Evolutionary conservation across 2,113 vertebrate genomes (phyloP), one percentile per base, ranked within the genome.

Genomic region (Corythoichthys haematopterus): DNA sequence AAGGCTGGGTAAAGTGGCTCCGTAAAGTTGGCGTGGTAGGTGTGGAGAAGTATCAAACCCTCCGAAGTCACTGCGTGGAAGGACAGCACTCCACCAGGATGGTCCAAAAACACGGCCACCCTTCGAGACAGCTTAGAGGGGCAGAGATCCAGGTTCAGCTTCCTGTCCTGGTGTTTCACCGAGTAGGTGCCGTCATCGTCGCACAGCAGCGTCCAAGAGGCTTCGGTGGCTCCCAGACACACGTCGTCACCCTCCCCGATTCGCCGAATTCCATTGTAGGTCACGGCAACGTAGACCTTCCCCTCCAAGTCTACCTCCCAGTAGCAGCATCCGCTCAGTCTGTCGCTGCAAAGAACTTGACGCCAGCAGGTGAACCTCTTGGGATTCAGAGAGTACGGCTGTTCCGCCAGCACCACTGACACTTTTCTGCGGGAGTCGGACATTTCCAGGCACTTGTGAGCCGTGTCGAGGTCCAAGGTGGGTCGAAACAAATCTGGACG

Each of bases 221-320:
- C 36, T 6, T 66, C 48, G 2, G 37, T 15, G 36, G 0, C 4
- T 7, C 64, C 64, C 36, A 66, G 50, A n/a, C 15, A 13, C 36
- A 11, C 36, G 16, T 40, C 6, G 6, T 43, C 37, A 14, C 15
- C 36, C 1, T 52, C 50, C 7, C 61, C 61, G 20, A 47, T 36
- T 14, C 61, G 43, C 33, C 45, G 45, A 12, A 64, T 15, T 7
- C 12, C 15, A 2, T 3, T 12, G 36, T 66, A 66, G 3, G 64
- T 55, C 50, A 33, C 64, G 2, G 10, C 64, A n/a, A 66, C 12
- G 50, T 13, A n/a, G 14, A 66, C 48, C 35, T 66, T 20, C 12
- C 64, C 64, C 20, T 40, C n/a, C 64, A 51, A 52, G 14, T 55
- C 51, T 16, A 33, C 37, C 61, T 64, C 61, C 61, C 61, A 64